Percentiles rank a stretch among this genome's conserved stretches.
Conservation (phyloP, 2,113 vertebrate species). For the Clinocottus analis region DNA sequence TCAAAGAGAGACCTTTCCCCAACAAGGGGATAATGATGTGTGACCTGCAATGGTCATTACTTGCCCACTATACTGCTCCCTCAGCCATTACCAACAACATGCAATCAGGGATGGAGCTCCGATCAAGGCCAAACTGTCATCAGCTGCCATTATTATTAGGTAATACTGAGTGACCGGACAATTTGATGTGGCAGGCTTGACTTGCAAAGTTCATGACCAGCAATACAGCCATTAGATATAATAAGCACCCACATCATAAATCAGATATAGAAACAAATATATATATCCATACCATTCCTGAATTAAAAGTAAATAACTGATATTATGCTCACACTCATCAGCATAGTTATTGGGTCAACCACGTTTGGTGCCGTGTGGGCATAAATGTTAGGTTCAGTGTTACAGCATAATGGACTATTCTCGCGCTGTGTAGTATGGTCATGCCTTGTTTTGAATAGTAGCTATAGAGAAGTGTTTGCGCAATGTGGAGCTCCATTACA, state of each 20-base stretch:
- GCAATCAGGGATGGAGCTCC: conserved; percentile 47
- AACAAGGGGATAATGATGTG: conserved; percentile 64
- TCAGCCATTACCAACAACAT: conserved; percentile 72
- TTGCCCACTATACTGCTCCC: conserved; percentile 51
- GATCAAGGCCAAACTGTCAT: conserved; percentile 64
- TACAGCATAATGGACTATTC: not conserved
- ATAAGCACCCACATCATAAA: conserved; percentile 20
- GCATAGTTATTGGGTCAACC: conserved; percentile 6
- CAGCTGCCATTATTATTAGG: conserved; percentile 60
- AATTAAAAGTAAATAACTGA: no score
- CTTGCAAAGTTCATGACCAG: conserved; percentile 55
- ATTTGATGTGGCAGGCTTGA: conserved; percentile 24
- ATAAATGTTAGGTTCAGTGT: not conserved
- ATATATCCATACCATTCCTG: no score
- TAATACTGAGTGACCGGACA: conserved; percentile 48
- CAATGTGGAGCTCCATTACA: not conserved
- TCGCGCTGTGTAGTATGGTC: not conserved
- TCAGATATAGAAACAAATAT: not conserved
- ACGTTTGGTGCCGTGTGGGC: not conserved
- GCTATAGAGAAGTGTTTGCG: not conserved
- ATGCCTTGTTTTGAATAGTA: not conserved
- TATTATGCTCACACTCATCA: not conserved
- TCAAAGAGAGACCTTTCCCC: conserved; percentile 79
- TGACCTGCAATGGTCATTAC: conserved; percentile 71
- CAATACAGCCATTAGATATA: conserved; percentile 21